phyloP scores from a whole-genome alignment of 1,140 invertebrate genomes.

The Caenorhabditis latens region DNA sequence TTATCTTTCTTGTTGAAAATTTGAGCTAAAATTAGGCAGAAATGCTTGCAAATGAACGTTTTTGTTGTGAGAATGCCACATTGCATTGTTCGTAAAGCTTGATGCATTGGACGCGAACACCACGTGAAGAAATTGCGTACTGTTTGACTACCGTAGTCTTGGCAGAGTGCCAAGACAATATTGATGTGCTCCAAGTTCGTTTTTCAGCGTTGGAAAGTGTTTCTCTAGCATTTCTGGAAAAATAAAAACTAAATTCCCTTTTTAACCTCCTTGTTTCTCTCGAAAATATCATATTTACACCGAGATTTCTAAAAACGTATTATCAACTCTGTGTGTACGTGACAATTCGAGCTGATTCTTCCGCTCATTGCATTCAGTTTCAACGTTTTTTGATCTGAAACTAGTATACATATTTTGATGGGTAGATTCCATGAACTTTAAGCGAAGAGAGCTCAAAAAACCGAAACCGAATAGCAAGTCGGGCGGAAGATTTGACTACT shows the following conservation, averaged over 20 bases:
- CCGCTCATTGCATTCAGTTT: not conserved
- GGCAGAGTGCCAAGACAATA: too few species aligned
- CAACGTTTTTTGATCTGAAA: constrained; percentile 19
- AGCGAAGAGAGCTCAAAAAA: not conserved
- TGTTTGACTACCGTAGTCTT: too few species aligned
- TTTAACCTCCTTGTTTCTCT: not conserved
- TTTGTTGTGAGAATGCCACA: too few species aligned
- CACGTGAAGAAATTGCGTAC: too few species aligned
- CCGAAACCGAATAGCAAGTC: not conserved
- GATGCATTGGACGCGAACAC: too few species aligned
- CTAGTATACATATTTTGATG: not conserved
- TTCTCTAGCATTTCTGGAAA: too few species aligned
- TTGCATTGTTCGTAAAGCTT: too few species aligned
- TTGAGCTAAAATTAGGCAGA: too few species aligned
- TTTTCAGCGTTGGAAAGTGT: too few species aligned
- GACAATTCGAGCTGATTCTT: not conserved
- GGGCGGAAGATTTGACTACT: not conserved
- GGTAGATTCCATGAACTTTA: not conserved
- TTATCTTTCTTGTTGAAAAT: too few species aligned
- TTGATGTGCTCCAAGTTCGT: too few species aligned
- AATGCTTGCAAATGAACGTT: too few species aligned
- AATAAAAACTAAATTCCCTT: not conserved
- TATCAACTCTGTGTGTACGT: not conserved
- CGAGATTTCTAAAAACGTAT: not conserved
- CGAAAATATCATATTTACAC: not conserved